Base-by-base conservation (phyloP, 2,888 invertebrate species). In the Hydraecia micacea region DNA sequence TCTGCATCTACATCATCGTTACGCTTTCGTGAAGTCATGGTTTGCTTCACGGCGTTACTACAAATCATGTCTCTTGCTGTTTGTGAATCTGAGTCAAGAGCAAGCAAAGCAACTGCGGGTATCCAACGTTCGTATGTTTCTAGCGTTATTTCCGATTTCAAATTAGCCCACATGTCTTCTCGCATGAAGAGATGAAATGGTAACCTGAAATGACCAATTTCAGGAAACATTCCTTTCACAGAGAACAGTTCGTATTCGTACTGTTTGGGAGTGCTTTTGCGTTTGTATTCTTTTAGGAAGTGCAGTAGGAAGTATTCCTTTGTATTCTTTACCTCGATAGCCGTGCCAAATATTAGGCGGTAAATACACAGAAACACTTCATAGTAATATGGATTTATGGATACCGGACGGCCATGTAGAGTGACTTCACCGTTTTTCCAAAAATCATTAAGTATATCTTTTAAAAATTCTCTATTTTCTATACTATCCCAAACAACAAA, bases 31-130 rank as follows among this genome's bases (percentile, higher is more conserved):
- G 93, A 90, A 28, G 97, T 97, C 97, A 97, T 97, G 2, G 97
- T 97, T 93, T 97, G 97, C 90, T 97, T 97, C 42, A 97, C 93
- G 75, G 97, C 97, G 79, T 96, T 97, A 88, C 97, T 97, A 84
- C 97, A 97, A 87, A 97, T 95, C 97, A 97, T 97, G 87, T 97
- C 97, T 87, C 92, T 94, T n/a, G 96, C 95, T 52, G 94, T 96
- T 91, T 97, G 97, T 79, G 93, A 86, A 91, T 97, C 95, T 28
- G 93, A 92, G 87, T 97, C 95, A 36, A 97, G 91, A 52, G 94
- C 92, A 62, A 97, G 90, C 80, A 97, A 91, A 62, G 94, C 90
- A 60, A 95, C 96, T 63, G 94, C 93, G 36, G 96, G 96, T 69
- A 97, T 85, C 97, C 97, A 97, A 58, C 93, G 93, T 88, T 96